Evolutionary conservation across 2,113 vertebrate species (phyloP).

Genomic region (Rhinoptilus africanus): DNA sequence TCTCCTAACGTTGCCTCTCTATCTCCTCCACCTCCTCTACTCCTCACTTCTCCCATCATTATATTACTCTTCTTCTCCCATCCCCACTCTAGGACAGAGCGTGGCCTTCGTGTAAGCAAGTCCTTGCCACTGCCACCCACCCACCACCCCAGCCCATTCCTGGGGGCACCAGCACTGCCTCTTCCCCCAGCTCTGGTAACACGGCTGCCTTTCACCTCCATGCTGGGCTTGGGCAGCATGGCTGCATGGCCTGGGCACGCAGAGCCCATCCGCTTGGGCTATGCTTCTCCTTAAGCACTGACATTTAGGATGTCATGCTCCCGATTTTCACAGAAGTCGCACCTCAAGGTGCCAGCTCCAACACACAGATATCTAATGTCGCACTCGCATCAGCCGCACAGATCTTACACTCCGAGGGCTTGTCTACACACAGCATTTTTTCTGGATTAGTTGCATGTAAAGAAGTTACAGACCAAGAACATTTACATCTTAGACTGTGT

Average conservation of each 20-base stretch:
- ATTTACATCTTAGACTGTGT: background rate
- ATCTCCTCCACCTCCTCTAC: background rate
- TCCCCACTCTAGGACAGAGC: background rate
- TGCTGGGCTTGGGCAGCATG: background rate
- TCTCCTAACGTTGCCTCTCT: background rate
- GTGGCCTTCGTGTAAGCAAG: background rate
- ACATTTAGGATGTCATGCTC: background rate
- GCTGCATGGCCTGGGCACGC: background rate
- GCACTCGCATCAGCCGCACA: background rate
- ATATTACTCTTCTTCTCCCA: background rate
- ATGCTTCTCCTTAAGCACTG: background rate
- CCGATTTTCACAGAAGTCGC: background rate
- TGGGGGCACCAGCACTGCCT: background rate
- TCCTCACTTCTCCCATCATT: background rate
- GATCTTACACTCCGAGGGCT: background rate
- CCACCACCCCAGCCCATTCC: background rate
- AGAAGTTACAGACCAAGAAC: background rate
- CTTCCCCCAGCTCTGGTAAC: rapidly evolving
- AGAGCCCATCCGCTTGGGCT: background rate
- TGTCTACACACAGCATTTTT: background rate
- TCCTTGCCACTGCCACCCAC: background rate
- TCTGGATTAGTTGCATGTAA: background rate
- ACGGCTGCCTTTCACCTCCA: rapidly evolving
- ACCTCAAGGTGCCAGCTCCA: background rate
- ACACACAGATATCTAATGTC: background rate